Evolutionary conservation across 2,797 vertebrate species (phyloP).

Genomic region (Carcharodon carcharias): DNA sequence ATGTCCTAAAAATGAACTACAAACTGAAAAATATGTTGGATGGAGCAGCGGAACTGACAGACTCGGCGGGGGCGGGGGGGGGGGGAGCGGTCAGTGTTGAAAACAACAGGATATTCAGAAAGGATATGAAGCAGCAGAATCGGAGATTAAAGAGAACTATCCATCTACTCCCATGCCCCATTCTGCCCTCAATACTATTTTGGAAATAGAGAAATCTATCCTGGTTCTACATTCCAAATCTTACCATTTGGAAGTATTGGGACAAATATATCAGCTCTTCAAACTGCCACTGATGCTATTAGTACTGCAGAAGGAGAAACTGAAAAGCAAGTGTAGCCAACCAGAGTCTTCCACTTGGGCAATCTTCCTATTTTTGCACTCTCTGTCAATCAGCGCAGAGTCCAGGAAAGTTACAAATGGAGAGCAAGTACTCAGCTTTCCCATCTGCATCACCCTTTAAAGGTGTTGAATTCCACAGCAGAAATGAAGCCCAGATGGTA

Average conservation of each 20-base stretch:
- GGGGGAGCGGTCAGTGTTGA: neutral
- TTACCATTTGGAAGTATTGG: neutral
- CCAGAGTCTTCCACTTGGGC: too few relatives aligned
- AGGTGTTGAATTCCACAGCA: too few relatives aligned
- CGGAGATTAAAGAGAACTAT: neutral
- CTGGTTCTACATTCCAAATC: neutral
- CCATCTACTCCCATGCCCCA: neutral
- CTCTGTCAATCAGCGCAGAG: too few relatives aligned
- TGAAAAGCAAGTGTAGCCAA: too few relatives aligned
- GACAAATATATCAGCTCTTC: neutral
- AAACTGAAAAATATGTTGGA: neutral
- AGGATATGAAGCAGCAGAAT: too few relatives aligned
- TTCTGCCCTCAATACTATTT: neutral
- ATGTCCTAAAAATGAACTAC: neutral
- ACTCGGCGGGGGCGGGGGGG: too few relatives aligned
- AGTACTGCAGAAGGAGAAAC: too few relatives aligned
- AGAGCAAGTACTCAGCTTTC: neutral
- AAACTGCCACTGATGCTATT: too few relatives aligned
- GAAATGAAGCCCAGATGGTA: too few relatives aligned
- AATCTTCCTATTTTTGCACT: neutral
- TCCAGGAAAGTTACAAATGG: neutral
- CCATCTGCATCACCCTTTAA: neutral
- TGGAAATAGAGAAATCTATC: neutral
- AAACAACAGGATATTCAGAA: too few relatives aligned
- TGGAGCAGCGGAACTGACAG: neutral